Base-by-base conservation (phyloP, 2,113 vertebrate genomes). In the Silurus glanis region DNA sequence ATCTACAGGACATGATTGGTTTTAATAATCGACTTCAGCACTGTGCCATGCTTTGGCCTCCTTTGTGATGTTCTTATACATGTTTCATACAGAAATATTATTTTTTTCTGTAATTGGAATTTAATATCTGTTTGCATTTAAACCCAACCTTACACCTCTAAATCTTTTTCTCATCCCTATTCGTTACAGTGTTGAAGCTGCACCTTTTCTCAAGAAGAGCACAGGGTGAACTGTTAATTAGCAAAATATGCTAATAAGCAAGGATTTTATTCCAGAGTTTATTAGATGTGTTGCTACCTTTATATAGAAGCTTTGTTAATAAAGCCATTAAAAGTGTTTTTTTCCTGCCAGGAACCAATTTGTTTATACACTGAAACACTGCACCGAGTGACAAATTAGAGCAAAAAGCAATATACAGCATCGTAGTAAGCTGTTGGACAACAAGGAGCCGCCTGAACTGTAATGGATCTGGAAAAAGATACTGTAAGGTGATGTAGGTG, bases 191-290 rank as follows among this genome's bases (percentile, higher is more conserved):
- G 51, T 80, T 53, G 64, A 61, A 62, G 58, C 23, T 67, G 23
- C 37, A 64, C 23, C 62, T 75, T 23, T 62, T 10, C 6, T 62
- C 45, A 51, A 25, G 45, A 37, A 9, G 71, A 28, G 59, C 71
- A 76, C 58, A 76, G 19, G 59, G 58, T 1, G 10, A 28, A 49
- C 12, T 64, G 45, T 28, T 87, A 64, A 82, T 45, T 75, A 28
- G 64, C 58, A 62, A 76, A 71, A 47, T 76, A 51, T 45, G 58
- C 10, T 66, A 75, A 83, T 83, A 76, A 66, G 62, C 74, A 23
- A 55, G 71, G n/a, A 75, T 23, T 69, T 28, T 69, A 62, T 23
- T 1, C 21, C 9, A 2, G 61, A n/a, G 61, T 9, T 62, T 62
- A 69, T 16, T 37, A 1, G 13, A 69, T 37, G 51, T 9, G 53